Evolutionary conservation across 2,797 vertebrate species (phyloP).

Genomic region (Acanthurus lineatus): DNA sequence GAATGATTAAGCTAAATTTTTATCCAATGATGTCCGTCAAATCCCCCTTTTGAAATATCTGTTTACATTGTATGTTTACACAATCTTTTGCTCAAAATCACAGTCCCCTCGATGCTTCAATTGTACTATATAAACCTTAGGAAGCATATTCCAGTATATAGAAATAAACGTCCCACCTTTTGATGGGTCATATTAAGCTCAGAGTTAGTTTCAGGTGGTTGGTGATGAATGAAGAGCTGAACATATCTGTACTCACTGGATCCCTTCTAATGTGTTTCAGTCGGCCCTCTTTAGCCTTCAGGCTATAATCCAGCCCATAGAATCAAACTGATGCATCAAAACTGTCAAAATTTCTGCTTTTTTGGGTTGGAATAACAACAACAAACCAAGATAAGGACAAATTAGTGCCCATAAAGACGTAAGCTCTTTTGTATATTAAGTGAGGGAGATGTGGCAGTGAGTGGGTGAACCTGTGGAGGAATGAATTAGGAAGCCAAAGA

Average conservation of each 20-base stretch:
- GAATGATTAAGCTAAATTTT: conserved; percentile 20
- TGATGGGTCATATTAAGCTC: conserved; percentile 3
- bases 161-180: background rate
- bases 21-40: conserved; percentile 1
- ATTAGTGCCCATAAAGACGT: background rate
- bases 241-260: conserved; percentile 16
- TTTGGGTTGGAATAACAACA: background rate
- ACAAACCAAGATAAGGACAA: conserved; percentile 1
- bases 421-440: conserved; percentile 32
- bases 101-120: conserved; percentile 27
- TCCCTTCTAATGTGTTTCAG: conserved; percentile 18
- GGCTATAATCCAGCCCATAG: background rate
- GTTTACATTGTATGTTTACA: conserved; percentile 81
- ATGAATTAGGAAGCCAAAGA: conserved; percentile 72
- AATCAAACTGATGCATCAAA: background rate
- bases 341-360: conserved; percentile 7
- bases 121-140: conserved; percentile 20
- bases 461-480: conserved; percentile 68
- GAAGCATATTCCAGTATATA: background rate
- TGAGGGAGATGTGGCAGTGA: conserved; percentile 18
- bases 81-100: conserved; percentile 47
- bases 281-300: background rate
- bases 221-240: background rate
- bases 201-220: conserved; percentile 24
- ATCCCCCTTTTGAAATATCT: conserved; percentile 17